Percentiles rank a stretch among this genome's conserved stretches.
phyloP scores from a whole-genome alignment of 2,113 vertebrate species.

The Phocoena sinus region DNA sequence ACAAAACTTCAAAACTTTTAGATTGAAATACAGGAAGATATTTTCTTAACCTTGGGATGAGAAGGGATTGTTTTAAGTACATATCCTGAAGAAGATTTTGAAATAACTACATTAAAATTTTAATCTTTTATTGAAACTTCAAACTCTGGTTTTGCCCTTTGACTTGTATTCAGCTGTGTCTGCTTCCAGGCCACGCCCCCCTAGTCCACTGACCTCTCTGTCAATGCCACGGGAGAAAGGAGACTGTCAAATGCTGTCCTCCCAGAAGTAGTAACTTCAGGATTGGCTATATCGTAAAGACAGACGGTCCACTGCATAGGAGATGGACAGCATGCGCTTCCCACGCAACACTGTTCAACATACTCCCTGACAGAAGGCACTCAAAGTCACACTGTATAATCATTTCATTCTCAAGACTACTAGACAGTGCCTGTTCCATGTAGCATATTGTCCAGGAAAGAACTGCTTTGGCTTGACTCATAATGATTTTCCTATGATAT shows the following conservation, averaged over 20 bases:
- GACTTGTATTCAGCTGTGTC: not conserved
- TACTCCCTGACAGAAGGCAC: not conserved
- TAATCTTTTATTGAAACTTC: not conserved
- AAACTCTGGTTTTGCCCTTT: not conserved
- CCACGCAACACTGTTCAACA: too few species aligned
- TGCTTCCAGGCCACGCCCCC: fast-evolving
- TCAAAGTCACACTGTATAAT: not conserved
- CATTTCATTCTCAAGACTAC: not conserved
- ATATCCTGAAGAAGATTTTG: not conserved
- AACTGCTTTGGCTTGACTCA: not conserved
- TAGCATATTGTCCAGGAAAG: not conserved
- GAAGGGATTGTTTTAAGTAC: not conserved
- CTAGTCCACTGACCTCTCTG: not conserved
- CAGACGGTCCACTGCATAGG: fast-evolving
- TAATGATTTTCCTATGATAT: not conserved
- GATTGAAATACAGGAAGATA: not conserved
- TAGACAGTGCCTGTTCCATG: fast-evolving
- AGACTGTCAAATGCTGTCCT: not conserved
- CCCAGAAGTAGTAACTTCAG: not conserved
- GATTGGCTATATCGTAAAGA: not conserved
- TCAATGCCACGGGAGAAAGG: not conserved
- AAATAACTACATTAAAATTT: not conserved
- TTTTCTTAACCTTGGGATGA: not conserved
- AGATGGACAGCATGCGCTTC: not conserved
- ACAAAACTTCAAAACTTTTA: not conserved